Evolutionary conservation across 1,140 invertebrate genomes (phyloP), one percentile per base, ranked within the genome.

Genomic region (Orchestia grillus): DNA sequence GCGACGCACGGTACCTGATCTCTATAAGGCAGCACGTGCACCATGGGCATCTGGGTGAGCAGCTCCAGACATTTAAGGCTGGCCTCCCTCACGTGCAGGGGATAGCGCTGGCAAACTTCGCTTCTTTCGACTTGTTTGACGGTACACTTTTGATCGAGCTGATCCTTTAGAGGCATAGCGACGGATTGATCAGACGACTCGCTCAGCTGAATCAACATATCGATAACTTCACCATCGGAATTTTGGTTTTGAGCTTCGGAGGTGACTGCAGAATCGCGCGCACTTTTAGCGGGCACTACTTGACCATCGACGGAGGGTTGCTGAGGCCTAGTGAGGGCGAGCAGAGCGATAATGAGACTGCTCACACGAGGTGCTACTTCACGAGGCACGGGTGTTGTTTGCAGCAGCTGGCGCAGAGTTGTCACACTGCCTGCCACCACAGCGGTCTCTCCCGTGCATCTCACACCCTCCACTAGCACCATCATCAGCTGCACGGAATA

Each of bases 381-480:
- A 6, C 8, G 40, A 40, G 92, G 92, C 40, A 94, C 11, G 44
- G 92, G 92, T 40, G 6, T 42, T 19, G 92, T 8, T 40, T 47
- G 92, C 92, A 94, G 92, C 43, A 94, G 44, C 92, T 45, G 92
- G 41, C 92, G 92, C 44, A 94, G 92, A 6, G 92, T 94, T 6
- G 11, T 8, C 36, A 94, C 44, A 40, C 92, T 94, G 92, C 92
- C 92, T 19, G 92, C 15, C 92, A 94, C 92, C 8, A 94, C 92
- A 4, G 92, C 92, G 0, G 92, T 0, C 19, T 94, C 92, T 6
- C 43, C 44, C 23, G 43, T 94, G 40, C 92, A 45, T 4, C 92
- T 6, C 43, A 94, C 92, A 47, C 92, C 92, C 47, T 94, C 92
- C 92, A 94, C 92, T 44, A 94, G 92, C 19, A 94, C 92, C 92